Evolutionary conservation across 2,797 vertebrate genomes (phyloP), one percentile per base, ranked within the genome.

Genomic region (Sebastes steindachneri): DNA sequence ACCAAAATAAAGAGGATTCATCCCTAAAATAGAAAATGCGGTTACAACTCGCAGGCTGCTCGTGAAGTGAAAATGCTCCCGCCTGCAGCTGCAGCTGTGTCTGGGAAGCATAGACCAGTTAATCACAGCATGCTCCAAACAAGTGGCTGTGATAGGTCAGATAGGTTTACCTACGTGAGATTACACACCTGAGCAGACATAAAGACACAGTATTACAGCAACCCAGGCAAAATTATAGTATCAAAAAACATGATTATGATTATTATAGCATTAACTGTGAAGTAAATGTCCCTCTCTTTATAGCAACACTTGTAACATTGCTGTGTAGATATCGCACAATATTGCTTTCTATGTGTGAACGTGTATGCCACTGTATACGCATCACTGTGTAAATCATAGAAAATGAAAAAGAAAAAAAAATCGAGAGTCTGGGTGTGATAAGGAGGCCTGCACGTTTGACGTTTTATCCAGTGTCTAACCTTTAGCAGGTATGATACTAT

Each of bases 81-180:
- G 59, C 28, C 80, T 69, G 37, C 63, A 75, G 75, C 78, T 86
- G 80, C 77, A 66, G 71, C 80, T 75, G 72, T 73, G 79, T 86
- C 84, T 86, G 63, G 33, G 62, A 88, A 57, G n/a, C 65, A 75
- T 63, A 80, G 75, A 77, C 58, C 53, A n/a, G 59, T 83, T 75
- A 66, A 81, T 90, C 80, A 83, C 77, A 86, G 76, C 77, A 57
- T 54, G 80, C 53, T 76, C 59, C 29, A 48, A 71, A 83, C 73
- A 84, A 83, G 82, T 59, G 62, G 19, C 67, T 76, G 70, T 8
- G 21, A 64, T 66, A 45, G 75, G 77, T 83, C 78, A 41, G 37
- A 68, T 57, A 28, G 58, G 55, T 53, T 82, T 74, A 69, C 66
- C 54, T 53, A 28, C 21, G 25, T 58, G 58, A 62, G 45, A 65